Conservation (phyloP, 2,888 invertebrate species). For the Nectonema munidae region DNA sequence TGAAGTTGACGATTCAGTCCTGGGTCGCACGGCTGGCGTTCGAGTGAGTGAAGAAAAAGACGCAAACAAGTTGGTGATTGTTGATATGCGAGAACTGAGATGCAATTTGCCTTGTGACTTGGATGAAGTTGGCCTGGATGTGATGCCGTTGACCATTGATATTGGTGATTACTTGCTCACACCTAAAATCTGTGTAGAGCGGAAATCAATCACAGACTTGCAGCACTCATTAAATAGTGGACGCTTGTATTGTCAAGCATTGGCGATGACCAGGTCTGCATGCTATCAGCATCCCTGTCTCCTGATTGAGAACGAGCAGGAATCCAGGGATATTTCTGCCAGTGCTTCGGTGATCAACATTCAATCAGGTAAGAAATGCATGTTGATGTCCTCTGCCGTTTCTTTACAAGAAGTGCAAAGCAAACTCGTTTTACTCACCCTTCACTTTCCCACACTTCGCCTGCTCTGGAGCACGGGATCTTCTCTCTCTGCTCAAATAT, state of each 20-base stretch:
- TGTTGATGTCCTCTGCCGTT: conserved; percentile 29
- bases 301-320: conserved; percentile 75
- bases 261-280: conserved; percentile 28
- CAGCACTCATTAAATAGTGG: conserved; percentile 78
- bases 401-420: conserved; percentile 44
- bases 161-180: conserved; percentile 89
- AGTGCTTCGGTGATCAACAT: conserved; percentile 15
- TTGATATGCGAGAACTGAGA: conserved; percentile 87
- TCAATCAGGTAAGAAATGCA: conserved; percentile 1
- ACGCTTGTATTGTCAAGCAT: conserved; percentile 66
- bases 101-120: conserved; percentile 72
- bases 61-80: conserved; percentile 30
- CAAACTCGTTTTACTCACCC: conserved; percentile 50
- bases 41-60: not conserved
- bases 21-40: not conserved
- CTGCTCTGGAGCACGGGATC: conserved; percentile 84
- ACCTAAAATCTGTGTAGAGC: conserved; percentile 73
- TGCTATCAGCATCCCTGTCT: conserved; percentile 57
- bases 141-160: conserved; percentile 25
- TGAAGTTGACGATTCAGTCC: no score
- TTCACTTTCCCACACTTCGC: conserved; percentile 63
- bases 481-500: conserved; percentile 68
- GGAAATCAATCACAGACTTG: conserved; percentile 57
- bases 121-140: conserved; percentile 41
- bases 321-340: conserved; percentile 43